A percentile compares a stretch with the other conserved stretches of the same genome.
phyloP scores from a whole-genome alignment of 2,888 invertebrate genomes.

The Diachrysia chrysitis region DNA sequence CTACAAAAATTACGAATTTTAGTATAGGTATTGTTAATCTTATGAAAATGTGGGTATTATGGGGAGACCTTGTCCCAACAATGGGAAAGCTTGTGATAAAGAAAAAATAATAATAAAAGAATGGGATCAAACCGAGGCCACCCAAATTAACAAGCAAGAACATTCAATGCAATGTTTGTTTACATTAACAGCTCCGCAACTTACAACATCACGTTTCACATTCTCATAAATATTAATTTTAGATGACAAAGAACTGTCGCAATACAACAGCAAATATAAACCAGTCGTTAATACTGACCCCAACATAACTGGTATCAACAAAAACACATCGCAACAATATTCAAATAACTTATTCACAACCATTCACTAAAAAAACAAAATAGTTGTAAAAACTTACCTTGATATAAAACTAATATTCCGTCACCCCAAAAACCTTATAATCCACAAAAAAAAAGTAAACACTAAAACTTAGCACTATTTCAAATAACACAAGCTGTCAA shows the following conservation, averaged over 20 bases:
- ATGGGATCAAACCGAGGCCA: neutral
- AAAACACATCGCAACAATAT: constrained; percentile 73
- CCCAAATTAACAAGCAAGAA: neutral
- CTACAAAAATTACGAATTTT: no score
- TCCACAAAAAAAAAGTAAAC: constrained; percentile 35
- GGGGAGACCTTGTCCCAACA: neutral
- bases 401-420: constrained; percentile 35
- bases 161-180: neutral
- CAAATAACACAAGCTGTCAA: constrained; percentile 48
- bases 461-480: constrained; percentile 48
- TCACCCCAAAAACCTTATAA: constrained; percentile 31
- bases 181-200: neutral
- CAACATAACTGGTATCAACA: constrained; percentile 63
- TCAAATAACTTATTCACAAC: constrained; percentile 66
- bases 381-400: constrained; percentile 70
- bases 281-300: constrained; percentile 37
- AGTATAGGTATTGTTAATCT: no score
- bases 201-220: neutral
- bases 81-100: neutral
- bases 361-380: constrained; percentile 56
- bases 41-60: neutral
- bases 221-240: constrained; percentile 6
- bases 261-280: constrained; percentile 16
- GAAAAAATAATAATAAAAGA: neutral
- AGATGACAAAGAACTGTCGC: constrained; percentile 7